Conservation (phyloP, 2,113 vertebrate species). For the Lagopus leucura region DNA sequence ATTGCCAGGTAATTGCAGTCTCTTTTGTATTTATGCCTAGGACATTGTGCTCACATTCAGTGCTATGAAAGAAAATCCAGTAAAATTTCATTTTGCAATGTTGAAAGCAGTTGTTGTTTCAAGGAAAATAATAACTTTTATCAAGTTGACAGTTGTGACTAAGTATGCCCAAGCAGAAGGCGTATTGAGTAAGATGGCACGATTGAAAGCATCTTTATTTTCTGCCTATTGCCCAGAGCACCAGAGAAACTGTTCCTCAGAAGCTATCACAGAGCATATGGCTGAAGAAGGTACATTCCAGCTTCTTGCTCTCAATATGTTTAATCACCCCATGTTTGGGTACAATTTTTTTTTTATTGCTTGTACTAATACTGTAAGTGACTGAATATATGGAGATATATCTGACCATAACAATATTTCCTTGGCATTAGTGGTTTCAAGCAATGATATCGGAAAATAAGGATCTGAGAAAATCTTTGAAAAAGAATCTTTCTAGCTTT, state of each 20-base stretch:
- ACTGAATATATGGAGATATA: neutral
- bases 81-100: neutral
- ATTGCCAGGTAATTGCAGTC: neutral
- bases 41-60: neutral
- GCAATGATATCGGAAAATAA: neutral
- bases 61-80: neutral
- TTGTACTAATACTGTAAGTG: neutral
- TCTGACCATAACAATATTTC: neutral
- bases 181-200: neutral
- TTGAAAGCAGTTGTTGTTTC: neutral
- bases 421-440: neutral
- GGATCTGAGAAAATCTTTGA: neutral
- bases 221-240: neutral
- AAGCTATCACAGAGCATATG: neutral
- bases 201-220: neutral
- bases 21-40: neutral
- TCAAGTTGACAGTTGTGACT: neutral
- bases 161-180: neutral
- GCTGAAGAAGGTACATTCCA: neutral
- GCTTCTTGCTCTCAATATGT: accelerated
- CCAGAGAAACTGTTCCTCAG: neutral
- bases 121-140: neutral
- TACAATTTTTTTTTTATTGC: neutral
- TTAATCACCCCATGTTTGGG: neutral
- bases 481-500: neutral